Evolutionary conservation across 2,888 invertebrate genomes (phyloP).

Genomic region (Drosophila vallismaia): DNA sequence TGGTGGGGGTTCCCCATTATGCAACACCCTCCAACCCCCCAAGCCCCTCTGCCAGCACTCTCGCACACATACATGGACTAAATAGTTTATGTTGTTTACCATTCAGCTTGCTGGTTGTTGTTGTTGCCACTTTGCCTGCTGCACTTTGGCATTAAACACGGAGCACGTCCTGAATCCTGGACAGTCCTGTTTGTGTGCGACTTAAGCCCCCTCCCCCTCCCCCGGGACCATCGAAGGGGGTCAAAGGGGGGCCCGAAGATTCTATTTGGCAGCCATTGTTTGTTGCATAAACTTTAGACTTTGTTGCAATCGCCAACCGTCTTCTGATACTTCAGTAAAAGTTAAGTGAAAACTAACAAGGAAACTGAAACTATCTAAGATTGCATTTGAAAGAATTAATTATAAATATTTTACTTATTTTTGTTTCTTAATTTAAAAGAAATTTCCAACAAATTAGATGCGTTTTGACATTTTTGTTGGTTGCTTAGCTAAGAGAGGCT

Average conservation of each 20-base stretch:
- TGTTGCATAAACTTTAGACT: neutral
- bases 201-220: slow-evolving; percentile 13
- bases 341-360: neutral
- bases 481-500: neutral
- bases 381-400: too few species aligned
- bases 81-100: slow-evolving; percentile 79
- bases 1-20: slow-evolving; percentile 11
- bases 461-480: slow-evolving; percentile 7
- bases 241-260: neutral
- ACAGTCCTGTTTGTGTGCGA: slow-evolving; percentile 26
- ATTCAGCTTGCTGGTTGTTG: slow-evolving; percentile 26
- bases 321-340: neutral
- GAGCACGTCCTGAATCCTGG: slow-evolving; percentile 18
- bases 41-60: too few species aligned
- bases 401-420: neutral
- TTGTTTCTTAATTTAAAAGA: neutral
- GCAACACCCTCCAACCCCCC: neutral
- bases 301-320: neutral
- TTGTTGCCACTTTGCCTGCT: slow-evolving; percentile 30
- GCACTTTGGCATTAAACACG: slow-evolving; percentile 45
- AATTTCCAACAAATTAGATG: neutral
- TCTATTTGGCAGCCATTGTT: slow-evolving; percentile 7
- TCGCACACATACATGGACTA: slow-evolving; percentile 61
- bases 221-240: neutral
- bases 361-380: neutral